phyloP scores from a whole-genome alignment of 2,113 vertebrate species.

The Alaudala cheleensis region DNA sequence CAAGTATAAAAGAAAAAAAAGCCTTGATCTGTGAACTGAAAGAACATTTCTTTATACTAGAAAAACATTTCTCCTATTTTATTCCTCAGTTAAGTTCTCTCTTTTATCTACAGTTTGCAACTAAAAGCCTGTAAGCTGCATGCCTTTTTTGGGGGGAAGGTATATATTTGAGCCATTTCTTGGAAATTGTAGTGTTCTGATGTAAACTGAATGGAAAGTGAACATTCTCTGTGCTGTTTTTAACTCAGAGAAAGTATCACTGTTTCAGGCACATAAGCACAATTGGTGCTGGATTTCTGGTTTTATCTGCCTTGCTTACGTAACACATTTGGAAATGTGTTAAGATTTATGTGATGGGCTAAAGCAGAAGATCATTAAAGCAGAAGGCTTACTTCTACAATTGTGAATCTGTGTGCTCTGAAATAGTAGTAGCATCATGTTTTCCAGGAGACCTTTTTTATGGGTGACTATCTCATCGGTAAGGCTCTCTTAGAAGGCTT shows the following conservation, averaged over 20 bases:
- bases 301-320: not conserved
- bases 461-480: slow-evolving; percentile 61
- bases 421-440: slow-evolving; percentile 67
- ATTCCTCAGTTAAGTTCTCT: not conserved
- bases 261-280: not conserved
- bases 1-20: not conserved
- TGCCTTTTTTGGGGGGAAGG: not conserved
- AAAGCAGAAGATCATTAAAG: slow-evolving; percentile 27
- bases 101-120: not conserved
- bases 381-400: slow-evolving; percentile 22
- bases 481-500: slow-evolving; percentile 59
- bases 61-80: not conserved
- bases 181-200: not conserved
- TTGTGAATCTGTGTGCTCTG: slow-evolving; percentile 46
- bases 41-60: not conserved
- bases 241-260: not conserved
- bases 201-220: not conserved
- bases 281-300: not conserved
- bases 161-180: not conserved
- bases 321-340: not conserved
- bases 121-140: not conserved
- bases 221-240: not conserved
- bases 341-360: slow-evolving; percentile 1
- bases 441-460: slow-evolving; percentile 66
- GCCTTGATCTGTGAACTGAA: not conserved